These are phyloP conservation scores for Hippocampus kuda DNA, from an alignment of 2,797 vertebrate genomes.

Conservation along the genomic window DNA sequence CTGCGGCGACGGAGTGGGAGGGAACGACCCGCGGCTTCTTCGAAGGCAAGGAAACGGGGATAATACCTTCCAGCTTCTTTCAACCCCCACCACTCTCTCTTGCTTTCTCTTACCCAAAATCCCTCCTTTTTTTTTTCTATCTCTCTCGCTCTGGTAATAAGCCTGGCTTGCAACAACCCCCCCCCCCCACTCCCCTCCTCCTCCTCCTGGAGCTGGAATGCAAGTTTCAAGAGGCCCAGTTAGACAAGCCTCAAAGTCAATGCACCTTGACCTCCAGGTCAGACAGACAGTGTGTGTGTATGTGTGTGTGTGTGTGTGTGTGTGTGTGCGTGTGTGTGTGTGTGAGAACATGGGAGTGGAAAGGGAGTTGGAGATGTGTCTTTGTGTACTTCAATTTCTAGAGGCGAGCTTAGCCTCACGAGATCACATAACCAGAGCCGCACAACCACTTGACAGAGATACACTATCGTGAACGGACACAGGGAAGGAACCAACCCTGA, in stretches of 20 bases:
- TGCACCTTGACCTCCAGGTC: conserved; percentile 93
- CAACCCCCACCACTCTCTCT: conserved; percentile 44
- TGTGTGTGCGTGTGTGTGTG: conserved; percentile 9
- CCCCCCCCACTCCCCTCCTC: conserved; percentile 37
- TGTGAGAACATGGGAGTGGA: conserved; percentile 9
- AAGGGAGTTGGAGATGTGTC: conserved; percentile 15
- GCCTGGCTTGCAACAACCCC: conserved; percentile 58
- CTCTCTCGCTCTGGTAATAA: conserved; percentile 58
- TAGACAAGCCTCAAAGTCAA: conserved; percentile 91
- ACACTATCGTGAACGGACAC: not conserved
- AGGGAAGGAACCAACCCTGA: not conserved
- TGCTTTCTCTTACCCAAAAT: conserved; percentile 30
- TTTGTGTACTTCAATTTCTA: conserved; percentile 33
- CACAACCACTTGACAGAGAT: not conserved
- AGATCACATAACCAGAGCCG: conserved; percentile 39
- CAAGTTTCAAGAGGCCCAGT: conserved; percentile 86
- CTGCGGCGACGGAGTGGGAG: conserved; percentile 71
- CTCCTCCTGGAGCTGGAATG: conserved; percentile 87
- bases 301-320: conserved; percentile 10
- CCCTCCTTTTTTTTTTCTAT: conserved; percentile 29
- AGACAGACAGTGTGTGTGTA: conserved; percentile 43
- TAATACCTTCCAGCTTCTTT: conserved; percentile 88
- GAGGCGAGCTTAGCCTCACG: conserved; percentile 26
- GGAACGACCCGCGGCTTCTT: conserved; percentile 69
- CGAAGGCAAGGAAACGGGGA: conserved; percentile 80